These are phyloP conservation scores for Lutraria lutraria DNA, from an alignment of 2,888 invertebrate genomes.

Conservation along the genomic window DNA sequence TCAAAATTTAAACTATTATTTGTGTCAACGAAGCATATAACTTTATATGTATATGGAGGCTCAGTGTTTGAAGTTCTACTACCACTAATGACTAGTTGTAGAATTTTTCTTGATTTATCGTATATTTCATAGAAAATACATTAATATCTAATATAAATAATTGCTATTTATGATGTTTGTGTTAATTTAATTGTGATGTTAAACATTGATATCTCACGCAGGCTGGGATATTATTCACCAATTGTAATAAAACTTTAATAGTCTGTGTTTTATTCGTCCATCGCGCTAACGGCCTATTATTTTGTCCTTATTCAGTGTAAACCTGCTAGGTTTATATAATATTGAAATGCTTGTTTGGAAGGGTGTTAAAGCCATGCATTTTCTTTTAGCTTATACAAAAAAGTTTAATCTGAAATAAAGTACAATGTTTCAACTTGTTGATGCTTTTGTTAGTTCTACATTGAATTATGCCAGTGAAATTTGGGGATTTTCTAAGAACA, in stretches of 20 bases:
- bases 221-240: not conserved
- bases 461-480: too few species aligned
- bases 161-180: conserved; percentile 16
- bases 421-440: too few species aligned
- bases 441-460: too few species aligned
- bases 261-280: not conserved
- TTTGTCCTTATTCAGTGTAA: too few species aligned
- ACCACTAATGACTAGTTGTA: not conserved
- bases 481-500: too few species aligned
- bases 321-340: too few species aligned
- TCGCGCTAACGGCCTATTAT: too few species aligned
- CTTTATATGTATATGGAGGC: not conserved
- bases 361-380: too few species aligned
- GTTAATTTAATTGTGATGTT: conserved; percentile 14
- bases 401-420: too few species aligned
- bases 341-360: too few species aligned
- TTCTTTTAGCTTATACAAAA: too few species aligned
- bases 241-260: not conserved
- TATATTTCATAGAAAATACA: conserved; percentile 15
- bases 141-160: conserved; percentile 17
- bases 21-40: not conserved
- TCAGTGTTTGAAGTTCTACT: not conserved
- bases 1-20: not conserved
- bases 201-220: not conserved
- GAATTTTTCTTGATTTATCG: not conserved